These are phyloP conservation scores for Oncorhynchus nerka DNA, from an alignment of 2,113 vertebrate genomes.

Conservation along the genomic window DNA sequence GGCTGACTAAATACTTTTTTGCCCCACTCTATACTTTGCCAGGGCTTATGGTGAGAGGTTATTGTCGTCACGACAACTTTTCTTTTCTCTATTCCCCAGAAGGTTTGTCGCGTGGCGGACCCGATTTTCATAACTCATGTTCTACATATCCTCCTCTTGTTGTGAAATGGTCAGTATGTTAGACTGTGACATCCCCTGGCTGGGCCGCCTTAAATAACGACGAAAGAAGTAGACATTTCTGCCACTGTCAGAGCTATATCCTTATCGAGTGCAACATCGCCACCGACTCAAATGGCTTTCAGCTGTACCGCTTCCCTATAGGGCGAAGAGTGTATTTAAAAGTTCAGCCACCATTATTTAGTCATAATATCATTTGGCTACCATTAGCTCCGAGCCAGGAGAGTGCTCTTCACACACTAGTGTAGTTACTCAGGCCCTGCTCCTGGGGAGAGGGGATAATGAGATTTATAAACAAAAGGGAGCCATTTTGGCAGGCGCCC, in stretches of 20 bases:
- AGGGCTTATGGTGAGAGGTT: background rate
- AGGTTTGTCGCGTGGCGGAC: background rate
- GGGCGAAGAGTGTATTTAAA: background rate
- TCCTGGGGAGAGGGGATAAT: slow-evolving; percentile 64
- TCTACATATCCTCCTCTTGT: background rate
- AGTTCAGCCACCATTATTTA: background rate
- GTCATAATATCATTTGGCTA: background rate
- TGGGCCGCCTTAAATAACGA: background rate
- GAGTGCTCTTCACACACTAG: slow-evolving; percentile 12
- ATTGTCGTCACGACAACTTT: background rate
- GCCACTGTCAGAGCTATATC: background rate
- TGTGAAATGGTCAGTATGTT: background rate
- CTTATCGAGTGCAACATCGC: background rate
- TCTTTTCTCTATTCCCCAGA: background rate
- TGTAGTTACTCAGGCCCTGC: slow-evolving; percentile 59
- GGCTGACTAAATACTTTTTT: no score
- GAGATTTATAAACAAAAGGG: slow-evolving; percentile 70
- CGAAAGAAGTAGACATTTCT: background rate
- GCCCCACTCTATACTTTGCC: background rate
- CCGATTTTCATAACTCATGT: background rate
- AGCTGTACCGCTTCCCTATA: background rate
- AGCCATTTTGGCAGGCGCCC: slow-evolving; percentile 62
- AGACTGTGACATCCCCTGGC: background rate
- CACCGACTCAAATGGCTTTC: background rate
- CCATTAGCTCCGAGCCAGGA: background rate